Base-by-base conservation (phyloP, 2,113 vertebrate species). In the Melanerpes aurifrons region DNA sequence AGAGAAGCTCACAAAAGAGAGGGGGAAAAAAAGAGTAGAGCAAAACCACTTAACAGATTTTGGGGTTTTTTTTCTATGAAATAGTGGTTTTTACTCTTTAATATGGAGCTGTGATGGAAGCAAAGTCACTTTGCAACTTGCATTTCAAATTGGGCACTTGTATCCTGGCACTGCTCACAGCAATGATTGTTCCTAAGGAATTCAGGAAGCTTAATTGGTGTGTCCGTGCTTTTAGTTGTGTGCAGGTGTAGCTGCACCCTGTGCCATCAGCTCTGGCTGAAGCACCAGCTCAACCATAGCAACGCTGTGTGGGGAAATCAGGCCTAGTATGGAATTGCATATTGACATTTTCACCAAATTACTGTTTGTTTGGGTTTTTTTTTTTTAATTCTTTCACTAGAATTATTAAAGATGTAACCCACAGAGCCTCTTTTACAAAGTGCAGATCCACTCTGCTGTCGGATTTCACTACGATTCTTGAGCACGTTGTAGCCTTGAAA, bases 371-470 rank as follows among this genome's bases (percentile, higher is more conserved):
- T 58, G 26, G 35, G 35, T 6, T 35, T 35, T 19, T 31, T 64
- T 58, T 32, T 40, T 71, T 32, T 29, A 18, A 29, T 75, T 73
- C 19, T 80, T 68, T 90, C n/a, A 12, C 14, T 78, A 10, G n/a
- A 63, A 54, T 92, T 94, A 83, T 78, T 88, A 90, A 86, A 86
- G 62, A 64, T 78, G n/a, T 75, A 86, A 82, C 48, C 48, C 66
- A 43, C 37, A 74, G 45, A 71, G 5, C 31, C 24, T 71, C 35
- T 81, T 75, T 93, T 91, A 86, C 35, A 72, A 84, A 95, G 80
- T 53, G 25, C 80, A 93, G 83, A 82, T 62, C 66, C 50, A 66
- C 66, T 9, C 12, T 82, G 50, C 82, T 88, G 62, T 94, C 73
- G 59, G 45, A 75, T 90, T 93, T 81, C 53, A 48, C 74, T 69